phyloP scores from a whole-genome alignment of 1,140 invertebrate genomes.

The honey bee (Apis mellifera) region DNA sequence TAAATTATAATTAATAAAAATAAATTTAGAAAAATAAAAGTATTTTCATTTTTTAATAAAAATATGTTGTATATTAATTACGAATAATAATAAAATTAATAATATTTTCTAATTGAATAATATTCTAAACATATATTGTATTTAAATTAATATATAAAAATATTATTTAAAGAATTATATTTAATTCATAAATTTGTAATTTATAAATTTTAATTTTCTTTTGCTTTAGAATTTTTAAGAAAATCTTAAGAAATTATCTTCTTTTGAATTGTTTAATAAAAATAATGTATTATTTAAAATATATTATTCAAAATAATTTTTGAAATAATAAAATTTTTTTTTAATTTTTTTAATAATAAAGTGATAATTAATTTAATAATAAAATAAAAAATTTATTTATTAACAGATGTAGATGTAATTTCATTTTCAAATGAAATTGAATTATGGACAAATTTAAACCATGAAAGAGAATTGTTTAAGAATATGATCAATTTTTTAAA shows the following conservation, averaged over 20 bases:
- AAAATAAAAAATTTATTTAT: background rate
- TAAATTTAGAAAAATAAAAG: background rate
- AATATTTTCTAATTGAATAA: background rate
- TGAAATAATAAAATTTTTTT: too few species aligned
- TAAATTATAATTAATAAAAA: background rate
- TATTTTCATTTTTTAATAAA: background rate
- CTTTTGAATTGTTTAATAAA: background rate
- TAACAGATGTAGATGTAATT: constrained; percentile 26
- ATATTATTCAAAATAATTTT: background rate
- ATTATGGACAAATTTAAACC: constrained; percentile 55
- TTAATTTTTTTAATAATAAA: too few species aligned
- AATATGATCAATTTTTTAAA: constrained; percentile 54
- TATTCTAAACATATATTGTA: background rate
- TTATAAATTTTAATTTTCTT: background rate
- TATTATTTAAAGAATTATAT: background rate
- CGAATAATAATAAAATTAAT: too few species aligned
- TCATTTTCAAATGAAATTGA: constrained; percentile 64
- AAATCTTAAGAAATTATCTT: background rate
- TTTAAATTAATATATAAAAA: background rate
- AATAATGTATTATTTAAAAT: background rate
- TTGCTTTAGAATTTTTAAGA: background rate
- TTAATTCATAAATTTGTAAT: background rate
- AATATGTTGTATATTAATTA: background rate
- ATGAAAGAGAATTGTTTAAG: constrained; percentile 56
- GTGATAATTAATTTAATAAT: too few species aligned